A percentile compares a stretch with the other conserved stretches of the same genome.
Evolutionary conservation across 2,797 vertebrate species (phyloP).

Genomic region (Melanotaenia maccullochi): DNA sequence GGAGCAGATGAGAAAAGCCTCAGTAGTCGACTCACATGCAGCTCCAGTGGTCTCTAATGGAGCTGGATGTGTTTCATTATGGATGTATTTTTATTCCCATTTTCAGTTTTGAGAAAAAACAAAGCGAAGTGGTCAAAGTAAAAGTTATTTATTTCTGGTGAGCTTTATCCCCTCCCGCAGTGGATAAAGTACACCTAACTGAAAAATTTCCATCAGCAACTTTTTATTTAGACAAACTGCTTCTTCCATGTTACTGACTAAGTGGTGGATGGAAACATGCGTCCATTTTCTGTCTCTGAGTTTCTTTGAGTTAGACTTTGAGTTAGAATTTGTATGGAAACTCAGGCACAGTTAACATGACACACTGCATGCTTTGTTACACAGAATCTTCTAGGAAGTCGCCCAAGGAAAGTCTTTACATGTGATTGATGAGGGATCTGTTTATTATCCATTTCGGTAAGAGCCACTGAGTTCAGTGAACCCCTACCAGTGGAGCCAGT

Average conservation of each 20-base stretch:
- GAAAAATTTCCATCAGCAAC: not conserved
- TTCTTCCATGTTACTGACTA: not conserved
- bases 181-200: too few species aligned
- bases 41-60: not conserved
- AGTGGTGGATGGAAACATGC: not conserved
- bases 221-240: not conserved
- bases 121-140: not conserved
- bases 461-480: not conserved
- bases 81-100: not conserved
- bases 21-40: not conserved
- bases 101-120: too few species aligned
- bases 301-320: not conserved
- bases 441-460: not conserved
- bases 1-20: not conserved
- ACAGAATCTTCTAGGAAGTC: not conserved
- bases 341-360: not conserved
- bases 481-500: not conserved
- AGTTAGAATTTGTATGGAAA: not conserved
- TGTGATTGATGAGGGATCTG: not conserved
- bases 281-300: not conserved
- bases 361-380: not conserved
- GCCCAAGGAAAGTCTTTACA: not conserved
- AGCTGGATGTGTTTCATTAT: not conserved
- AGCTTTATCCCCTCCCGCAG: too few species aligned
- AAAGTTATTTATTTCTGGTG: too few species aligned